Evolutionary conservation across 1,140 invertebrate genomes (phyloP).

Genomic region (Ridgeia piscesae): DNA sequence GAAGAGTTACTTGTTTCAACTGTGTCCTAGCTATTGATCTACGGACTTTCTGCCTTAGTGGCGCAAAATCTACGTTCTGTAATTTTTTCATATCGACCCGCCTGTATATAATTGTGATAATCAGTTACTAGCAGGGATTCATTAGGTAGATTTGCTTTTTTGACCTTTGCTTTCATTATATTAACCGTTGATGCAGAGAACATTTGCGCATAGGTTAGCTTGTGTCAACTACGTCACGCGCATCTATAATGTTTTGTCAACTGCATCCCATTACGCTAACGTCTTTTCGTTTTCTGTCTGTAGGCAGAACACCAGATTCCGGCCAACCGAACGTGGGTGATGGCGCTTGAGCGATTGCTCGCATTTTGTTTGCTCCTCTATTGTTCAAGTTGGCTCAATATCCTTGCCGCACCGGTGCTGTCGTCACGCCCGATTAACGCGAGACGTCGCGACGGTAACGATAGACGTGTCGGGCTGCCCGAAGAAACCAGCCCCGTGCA

Average conservation of each 20-base stretch:
- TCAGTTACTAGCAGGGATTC: neutral
- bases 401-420: neutral
- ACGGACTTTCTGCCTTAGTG: too few relatives aligned
- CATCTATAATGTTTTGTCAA: neutral
- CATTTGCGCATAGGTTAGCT: neutral
- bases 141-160: neutral
- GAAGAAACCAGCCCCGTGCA: neutral
- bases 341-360: neutral
- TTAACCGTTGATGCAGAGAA: neutral
- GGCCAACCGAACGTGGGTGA: neutral
- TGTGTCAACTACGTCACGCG: neutral
- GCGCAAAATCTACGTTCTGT: too few relatives aligned
- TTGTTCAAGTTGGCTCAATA: neutral
- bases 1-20: too few relatives aligned
- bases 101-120: neutral
- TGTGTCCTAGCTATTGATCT: too few relatives aligned
- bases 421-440: neutral
- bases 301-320: neutral
- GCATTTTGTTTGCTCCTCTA: neutral
- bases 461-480: neutral
- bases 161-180: neutral
- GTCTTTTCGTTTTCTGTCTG: neutral
- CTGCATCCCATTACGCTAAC: neutral
- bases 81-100: too few relatives aligned
- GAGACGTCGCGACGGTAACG: neutral